phyloP scores from a whole-genome alignment of 1,140 invertebrate species.

The Planococcus citri region DNA sequence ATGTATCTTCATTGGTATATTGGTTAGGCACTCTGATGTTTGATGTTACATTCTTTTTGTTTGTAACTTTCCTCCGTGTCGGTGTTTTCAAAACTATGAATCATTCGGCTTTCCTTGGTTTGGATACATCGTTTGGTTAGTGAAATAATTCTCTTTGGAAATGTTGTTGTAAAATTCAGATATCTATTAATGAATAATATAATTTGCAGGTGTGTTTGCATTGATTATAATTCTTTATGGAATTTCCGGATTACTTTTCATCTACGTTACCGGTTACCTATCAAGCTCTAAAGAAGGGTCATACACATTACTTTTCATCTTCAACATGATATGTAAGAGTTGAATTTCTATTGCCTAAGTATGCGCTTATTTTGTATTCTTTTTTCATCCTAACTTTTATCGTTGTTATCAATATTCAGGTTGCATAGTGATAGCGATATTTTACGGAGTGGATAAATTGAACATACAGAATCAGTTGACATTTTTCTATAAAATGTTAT shows the following conservation, averaged over 20 bases:
- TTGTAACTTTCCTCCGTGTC: background rate
- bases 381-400: too few relatives aligned
- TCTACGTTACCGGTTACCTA: background rate
- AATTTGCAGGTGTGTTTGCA: background rate
- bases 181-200: background rate
- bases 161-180: background rate
- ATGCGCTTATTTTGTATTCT: too few relatives aligned
- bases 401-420: too few relatives aligned
- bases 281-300: background rate
- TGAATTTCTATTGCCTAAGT: background rate
- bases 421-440: too few relatives aligned
- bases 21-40: background rate
- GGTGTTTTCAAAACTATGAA: background rate
- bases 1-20: background rate
- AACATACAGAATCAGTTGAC: background rate
- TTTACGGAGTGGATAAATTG: background rate
- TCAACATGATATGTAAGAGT: background rate
- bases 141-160: too few relatives aligned
- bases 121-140: background rate
- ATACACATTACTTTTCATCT: background rate
- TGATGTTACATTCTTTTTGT: background rate
- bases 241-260: background rate
- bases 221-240: background rate
- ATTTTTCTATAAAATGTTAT: background rate
- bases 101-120: background rate